These are phyloP conservation scores for Cryptophagus acutangulus DNA, from an alignment of 2,888 invertebrate genomes.

Conservation along the genomic window DNA sequence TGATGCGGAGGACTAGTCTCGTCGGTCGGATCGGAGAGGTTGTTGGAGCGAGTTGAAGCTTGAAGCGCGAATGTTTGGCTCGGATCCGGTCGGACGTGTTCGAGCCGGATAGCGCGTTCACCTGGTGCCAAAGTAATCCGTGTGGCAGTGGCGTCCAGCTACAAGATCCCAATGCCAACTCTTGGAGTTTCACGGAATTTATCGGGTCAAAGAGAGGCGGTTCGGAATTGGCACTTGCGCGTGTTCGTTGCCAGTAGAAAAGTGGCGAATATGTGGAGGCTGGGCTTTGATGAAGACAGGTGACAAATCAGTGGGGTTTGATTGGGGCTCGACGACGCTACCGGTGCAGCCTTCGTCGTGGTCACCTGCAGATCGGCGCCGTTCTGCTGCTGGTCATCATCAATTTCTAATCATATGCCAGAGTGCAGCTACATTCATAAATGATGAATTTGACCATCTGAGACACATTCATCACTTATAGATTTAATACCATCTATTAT, in stretches of 20 bases:
- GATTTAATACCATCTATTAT: constrained; percentile 31
- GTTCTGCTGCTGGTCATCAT: constrained; percentile 27
- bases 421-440: constrained; percentile 28
- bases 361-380: constrained; percentile 33
- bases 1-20: constrained; percentile 6
- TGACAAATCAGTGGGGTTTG: constrained; percentile 44
- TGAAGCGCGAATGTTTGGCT: constrained; percentile 8
- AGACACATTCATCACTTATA: constrained; percentile 43
- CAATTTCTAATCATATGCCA: constrained; percentile 29
- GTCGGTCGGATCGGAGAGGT: neutral
- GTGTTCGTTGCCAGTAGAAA: constrained; percentile 41
- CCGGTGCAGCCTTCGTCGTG: constrained; percentile 38
- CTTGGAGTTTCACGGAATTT: constrained; percentile 40
- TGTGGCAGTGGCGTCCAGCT: constrained; percentile 26
- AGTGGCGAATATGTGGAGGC: constrained; percentile 41
- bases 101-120: constrained; percentile 24
- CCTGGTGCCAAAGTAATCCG: constrained; percentile 33
- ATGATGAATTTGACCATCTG: constrained; percentile 41
- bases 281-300: constrained; percentile 43
- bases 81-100: too few relatives aligned
- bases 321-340: constrained; percentile 42
- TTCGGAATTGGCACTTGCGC: constrained; percentile 41
- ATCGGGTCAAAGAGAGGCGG: constrained; percentile 40
- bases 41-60: neutral
- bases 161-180: constrained; percentile 35